A percentile compares a stretch with the other conserved stretches of the same genome.
These are phyloP conservation scores for Megaceryle alcyon DNA, from an alignment of 2,797 vertebrate genomes.

Conservation along the genomic window DNA sequence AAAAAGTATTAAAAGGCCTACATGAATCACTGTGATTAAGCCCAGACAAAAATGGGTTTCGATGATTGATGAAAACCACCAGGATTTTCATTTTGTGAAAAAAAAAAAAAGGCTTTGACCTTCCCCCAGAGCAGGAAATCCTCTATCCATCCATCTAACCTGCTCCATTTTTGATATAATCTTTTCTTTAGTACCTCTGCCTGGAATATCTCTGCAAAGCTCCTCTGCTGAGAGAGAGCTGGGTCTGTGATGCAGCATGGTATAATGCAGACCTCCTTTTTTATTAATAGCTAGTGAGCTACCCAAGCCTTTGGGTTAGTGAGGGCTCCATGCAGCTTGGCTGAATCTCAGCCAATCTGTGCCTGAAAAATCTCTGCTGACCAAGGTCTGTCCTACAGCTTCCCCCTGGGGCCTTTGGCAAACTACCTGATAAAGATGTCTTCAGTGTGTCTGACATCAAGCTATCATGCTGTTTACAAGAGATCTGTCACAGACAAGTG, in stretches of 20 bases:
- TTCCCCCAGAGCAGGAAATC: neutral
- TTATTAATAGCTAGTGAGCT: neutral
- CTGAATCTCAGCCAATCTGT: neutral
- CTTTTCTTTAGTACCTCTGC: neutral
- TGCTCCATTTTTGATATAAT: neutral
- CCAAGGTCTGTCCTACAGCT: slow-evolving; percentile 22
- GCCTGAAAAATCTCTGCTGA: slow-evolving; percentile 43
- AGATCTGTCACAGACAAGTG: slow-evolving; percentile 60
- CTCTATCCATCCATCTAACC: neutral
- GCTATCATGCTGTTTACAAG: slow-evolving; percentile 47
- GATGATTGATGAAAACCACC: neutral
- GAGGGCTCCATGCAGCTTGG: neutral
- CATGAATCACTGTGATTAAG: neutral
- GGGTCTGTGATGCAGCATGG: neutral
- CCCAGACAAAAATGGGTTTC: neutral
- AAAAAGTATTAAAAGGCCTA: neutral
- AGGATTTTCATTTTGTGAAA: neutral
- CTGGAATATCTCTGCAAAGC: neutral
- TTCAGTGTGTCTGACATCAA: neutral
- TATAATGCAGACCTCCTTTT: neutral
- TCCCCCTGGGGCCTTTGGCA: slow-evolving; percentile 31
- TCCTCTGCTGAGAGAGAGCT: neutral
- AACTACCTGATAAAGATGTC: slow-evolving; percentile 60
- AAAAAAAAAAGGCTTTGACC: neutral
- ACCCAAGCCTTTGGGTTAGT: neutral